phyloP scores from a whole-genome alignment of 2,888 invertebrate genomes.

The Drosophila paracracens region DNA sequence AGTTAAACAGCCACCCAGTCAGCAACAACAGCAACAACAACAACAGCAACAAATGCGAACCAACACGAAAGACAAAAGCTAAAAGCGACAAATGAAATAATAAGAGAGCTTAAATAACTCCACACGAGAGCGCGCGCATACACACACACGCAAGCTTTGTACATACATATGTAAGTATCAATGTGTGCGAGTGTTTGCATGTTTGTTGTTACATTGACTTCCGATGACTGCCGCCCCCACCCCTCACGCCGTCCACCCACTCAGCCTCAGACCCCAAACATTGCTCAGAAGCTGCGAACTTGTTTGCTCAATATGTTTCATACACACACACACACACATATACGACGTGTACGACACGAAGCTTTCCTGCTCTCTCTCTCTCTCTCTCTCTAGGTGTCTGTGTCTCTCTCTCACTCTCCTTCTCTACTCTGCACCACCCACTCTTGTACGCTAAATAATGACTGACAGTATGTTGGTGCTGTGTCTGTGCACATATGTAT shows the following conservation, averaged over 20 bases:
- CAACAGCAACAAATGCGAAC: slow-evolving; percentile 36
- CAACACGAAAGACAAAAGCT: slow-evolving; percentile 82
- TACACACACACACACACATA: slow-evolving; percentile 54
- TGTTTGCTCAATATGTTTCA: slow-evolving; percentile 83
- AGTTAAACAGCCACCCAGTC: slow-evolving; percentile 73
- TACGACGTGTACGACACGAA: slow-evolving; percentile 65
- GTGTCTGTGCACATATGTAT: slow-evolving; percentile 10
- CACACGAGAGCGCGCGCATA: slow-evolving; percentile 70
- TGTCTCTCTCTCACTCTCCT: slow-evolving; percentile 1
- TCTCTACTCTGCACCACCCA: slow-evolving; percentile 41
- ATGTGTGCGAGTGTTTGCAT: slow-evolving; percentile 69
- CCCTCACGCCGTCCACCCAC: slow-evolving; percentile 30
- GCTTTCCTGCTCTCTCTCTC: slow-evolving; percentile 47
- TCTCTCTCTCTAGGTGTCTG: neutral
- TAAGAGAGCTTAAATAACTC: slow-evolving; percentile 81
- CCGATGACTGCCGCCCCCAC: slow-evolving; percentile 74
- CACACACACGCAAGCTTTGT: slow-evolving; percentile 14
- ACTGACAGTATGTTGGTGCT: slow-evolving; percentile 80
- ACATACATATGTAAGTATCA: slow-evolving; percentile 23
- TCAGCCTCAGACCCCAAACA: slow-evolving; percentile 41
- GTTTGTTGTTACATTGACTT: slow-evolving; percentile 82
- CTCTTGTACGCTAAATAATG: slow-evolving; percentile 74
- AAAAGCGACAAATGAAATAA: slow-evolving; percentile 82
- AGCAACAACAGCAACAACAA: slow-evolving; percentile 47
- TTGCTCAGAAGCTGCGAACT: slow-evolving; percentile 82